phyloP scores from a whole-genome alignment of 92 coral and sea anemone species.

The Siderastrea siderea region DNA sequence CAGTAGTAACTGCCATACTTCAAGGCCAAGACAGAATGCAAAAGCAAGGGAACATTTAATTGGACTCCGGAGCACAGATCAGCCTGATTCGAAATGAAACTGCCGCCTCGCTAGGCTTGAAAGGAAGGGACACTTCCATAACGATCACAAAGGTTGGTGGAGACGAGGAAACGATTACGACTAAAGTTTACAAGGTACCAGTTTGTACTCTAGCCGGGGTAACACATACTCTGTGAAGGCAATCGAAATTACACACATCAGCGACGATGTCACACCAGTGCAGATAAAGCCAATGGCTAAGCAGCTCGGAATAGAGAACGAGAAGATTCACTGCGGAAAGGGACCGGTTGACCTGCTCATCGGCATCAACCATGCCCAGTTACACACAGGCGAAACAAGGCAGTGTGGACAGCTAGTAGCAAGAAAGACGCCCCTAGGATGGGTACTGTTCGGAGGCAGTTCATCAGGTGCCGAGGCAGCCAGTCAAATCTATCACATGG shows the following conservation, averaged over 20 bases:
- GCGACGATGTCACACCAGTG: conserved; percentile 4
- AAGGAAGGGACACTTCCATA: conserved; percentile 43
- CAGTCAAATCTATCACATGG: too few relatives aligned
- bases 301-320: neutral
- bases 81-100: conserved; percentile 55
- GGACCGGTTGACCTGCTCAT: conserved; percentile 29
- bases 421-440: conserved; percentile 48
- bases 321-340: neutral
- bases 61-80: conserved; percentile 72
- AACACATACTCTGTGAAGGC: conserved; percentile 12
- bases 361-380: conserved; percentile 29
- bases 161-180: conserved; percentile 62
- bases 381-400: conserved; percentile 56
- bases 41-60: conserved; percentile 43
- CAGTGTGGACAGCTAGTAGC: conserved; percentile 21
- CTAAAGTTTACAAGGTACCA: conserved; percentile 50
- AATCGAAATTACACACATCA: conserved; percentile 25
- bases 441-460: conserved; percentile 61
- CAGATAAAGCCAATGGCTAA: neutral
- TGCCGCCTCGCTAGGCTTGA: conserved; percentile 22
- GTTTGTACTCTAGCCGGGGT: conserved; percentile 35
- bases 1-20: conserved; percentile 34
- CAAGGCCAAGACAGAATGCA: conserved; percentile 27
- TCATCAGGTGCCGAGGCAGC: too few relatives aligned
- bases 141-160: conserved; percentile 78